Evolutionary conservation across 2,113 vertebrate genomes (phyloP), one percentile per base, ranked within the genome.

Genomic region (Rhizomys pruinosus): DNA sequence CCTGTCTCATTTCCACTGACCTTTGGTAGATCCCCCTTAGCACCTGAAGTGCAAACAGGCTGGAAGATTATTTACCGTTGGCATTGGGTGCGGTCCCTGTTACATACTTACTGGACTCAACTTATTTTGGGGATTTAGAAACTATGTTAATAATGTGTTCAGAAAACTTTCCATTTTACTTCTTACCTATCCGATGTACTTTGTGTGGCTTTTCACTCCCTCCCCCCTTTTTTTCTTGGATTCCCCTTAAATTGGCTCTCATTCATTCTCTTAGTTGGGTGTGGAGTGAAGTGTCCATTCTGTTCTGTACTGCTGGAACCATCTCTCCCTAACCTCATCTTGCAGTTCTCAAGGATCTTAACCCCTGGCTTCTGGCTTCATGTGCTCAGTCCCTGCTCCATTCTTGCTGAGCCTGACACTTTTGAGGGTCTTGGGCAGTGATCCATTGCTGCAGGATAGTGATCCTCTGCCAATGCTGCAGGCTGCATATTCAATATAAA

Each of bases 111-210:
- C 39, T 68, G 57, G 55, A 86, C 84, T 85, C 52, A 23, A 55
- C 44, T 94, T 95, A 77, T 93, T 95, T 95, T 89, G 8, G 57
- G 39, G 66, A 91, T 86, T 90, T 92, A 61, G 57, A 89, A 93
- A 90, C 87, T 89, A 64, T 76, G 61, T 71, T 88, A 57, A 52
- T 15, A 87, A 52, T 52, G 66, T 86, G 66, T 86, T 91, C 32
- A 84, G 42, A 27, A 66, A 57, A n/a, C 34, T 68, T 92, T 80
- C 32, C 69, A 68, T 89, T 96, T 84, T 63, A 69, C 39, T 77
- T 22, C 61, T 78, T 82, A 74, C 29, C 59, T 85, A 85, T 64
- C 68, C 78, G 44, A 20, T 66, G 0, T 80, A 29, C 25, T 85
- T 91, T 84, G 3, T 85, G 47, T 52, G 39, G 0, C 17, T 47